These are phyloP conservation scores for Gryllus bimaculatus DNA, from an alignment of 1,140 invertebrate species.

Conservation along the genomic window DNA sequence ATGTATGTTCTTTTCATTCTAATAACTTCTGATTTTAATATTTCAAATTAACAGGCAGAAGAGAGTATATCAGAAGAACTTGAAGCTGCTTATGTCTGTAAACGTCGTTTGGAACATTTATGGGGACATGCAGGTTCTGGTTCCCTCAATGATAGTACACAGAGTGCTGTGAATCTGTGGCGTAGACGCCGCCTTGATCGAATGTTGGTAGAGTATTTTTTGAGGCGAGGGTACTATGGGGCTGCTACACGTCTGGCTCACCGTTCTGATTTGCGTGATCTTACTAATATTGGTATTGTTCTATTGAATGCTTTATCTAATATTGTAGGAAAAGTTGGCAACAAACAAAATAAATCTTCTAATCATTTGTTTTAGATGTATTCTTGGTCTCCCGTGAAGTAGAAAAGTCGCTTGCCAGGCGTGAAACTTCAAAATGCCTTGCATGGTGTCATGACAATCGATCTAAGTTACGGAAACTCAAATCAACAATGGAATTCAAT, in stretches of 20 bases:
- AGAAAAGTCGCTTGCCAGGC: slow-evolving; percentile 61
- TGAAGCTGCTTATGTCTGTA: slow-evolving; percentile 74
- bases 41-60: slow-evolving; percentile 47
- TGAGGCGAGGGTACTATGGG: slow-evolving; percentile 92
- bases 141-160: slow-evolving; percentile 25
- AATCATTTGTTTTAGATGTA: slow-evolving; percentile 50
- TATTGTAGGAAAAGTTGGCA: too few relatives aligned
- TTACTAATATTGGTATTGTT: slow-evolving; percentile 84
- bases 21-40: background rate
- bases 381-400: slow-evolving; percentile 86
- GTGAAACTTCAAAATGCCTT: slow-evolving; percentile 82
- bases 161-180: slow-evolving; percentile 66
- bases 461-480: slow-evolving; percentile 87
- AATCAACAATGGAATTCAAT: slow-evolving; percentile 85
- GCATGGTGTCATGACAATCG: slow-evolving; percentile 96
- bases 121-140: slow-evolving; percentile 56
- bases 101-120: slow-evolving; percentile 84
- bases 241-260: slow-evolving; percentile 79
- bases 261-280: slow-evolving; percentile 69
- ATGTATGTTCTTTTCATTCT: too few relatives aligned
- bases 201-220: slow-evolving; percentile 92
- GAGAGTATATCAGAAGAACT: slow-evolving; percentile 87
- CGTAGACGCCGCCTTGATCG: slow-evolving; percentile 79
- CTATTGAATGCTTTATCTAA: background rate
- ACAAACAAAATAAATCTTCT: background rate